Evolutionary conservation across 1,140 invertebrate genomes (phyloP).

Genomic region (Nephotettix cincticeps): DNA sequence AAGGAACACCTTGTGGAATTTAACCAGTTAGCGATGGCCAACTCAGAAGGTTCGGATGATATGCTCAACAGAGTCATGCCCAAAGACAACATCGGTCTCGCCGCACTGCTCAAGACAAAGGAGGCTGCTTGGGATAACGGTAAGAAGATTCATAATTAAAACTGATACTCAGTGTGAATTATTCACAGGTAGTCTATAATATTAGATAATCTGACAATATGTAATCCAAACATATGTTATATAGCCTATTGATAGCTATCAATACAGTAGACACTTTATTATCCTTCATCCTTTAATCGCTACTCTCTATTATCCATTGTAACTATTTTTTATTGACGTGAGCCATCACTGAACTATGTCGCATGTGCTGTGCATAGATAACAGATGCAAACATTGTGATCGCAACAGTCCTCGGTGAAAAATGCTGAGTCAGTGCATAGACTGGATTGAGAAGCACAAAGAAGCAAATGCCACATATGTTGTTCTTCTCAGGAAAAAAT

Average conservation of each 20-base stretch:
- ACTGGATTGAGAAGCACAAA: no score
- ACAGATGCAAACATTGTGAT: no score
- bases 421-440: no score
- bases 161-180: no score
- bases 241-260: not conserved
- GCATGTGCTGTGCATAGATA: no score
- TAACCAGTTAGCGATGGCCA: slow-evolving; percentile 97
- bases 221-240: not conserved
- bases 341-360: no score
- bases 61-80: slow-evolving; percentile 99
- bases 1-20: slow-evolving; percentile 97
- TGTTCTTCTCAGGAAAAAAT: no score
- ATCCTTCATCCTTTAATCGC: no score
- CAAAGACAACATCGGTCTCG: slow-evolving; percentile 98
- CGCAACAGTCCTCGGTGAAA: no score
- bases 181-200: not conserved
- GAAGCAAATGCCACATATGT: no score
- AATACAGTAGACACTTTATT: not conserved
- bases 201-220: not conserved
- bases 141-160: slow-evolving; percentile 46
- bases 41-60: slow-evolving; percentile 95
- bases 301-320: no score
- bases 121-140: slow-evolving; percentile 91
- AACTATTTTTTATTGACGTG: no score
- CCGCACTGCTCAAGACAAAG: slow-evolving; percentile 90